A percentile compares a stretch with the other conserved stretches of the same genome.
Conservation (phyloP, 1,140 invertebrate species). For the Notospermus geniculatus region DNA sequence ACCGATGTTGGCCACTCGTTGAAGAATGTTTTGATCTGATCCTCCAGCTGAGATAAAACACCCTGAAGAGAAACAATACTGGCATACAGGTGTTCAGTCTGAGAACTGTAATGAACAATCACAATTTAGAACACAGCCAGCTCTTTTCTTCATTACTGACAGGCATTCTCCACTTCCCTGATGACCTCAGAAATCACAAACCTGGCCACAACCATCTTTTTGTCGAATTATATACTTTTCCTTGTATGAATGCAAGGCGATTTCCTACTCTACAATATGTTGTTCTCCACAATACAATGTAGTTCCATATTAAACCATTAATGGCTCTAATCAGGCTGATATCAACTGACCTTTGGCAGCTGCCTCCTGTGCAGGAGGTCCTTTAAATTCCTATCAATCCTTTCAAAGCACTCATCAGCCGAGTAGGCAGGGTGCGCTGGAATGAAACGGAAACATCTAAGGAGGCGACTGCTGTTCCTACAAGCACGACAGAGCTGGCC, state of each 20-base stretch:
- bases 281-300: too few species aligned
- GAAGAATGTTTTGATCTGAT: constrained; percentile 48
- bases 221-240: too few species aligned
- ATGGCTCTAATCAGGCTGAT: too few species aligned
- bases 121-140: not conserved
- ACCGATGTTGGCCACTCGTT: constrained; percentile 45
- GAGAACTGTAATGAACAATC: not conserved
- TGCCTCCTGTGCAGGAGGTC: constrained; percentile 36
- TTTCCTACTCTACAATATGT: too few species aligned
- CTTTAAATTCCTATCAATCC: constrained; percentile 36
- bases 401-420: constrained; percentile 38
- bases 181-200: too few species aligned
- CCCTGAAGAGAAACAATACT: constrained; percentile 35
- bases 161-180: too few species aligned
- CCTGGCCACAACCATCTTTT: too few species aligned
- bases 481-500: too few species aligned
- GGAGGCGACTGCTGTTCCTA: too few species aligned
- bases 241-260: too few species aligned
- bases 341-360: constrained; percentile 38
- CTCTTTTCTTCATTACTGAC: too few species aligned
- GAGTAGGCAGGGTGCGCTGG: constrained; percentile 39
- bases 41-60: constrained; percentile 41
- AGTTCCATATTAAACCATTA: too few species aligned
- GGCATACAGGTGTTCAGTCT: not conserved
- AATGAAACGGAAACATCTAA: constrained; percentile 13